Percentiles rank a stretch among this genome's conserved stretches.
Conservation (phyloP, 2,113 vertebrate genomes). For the Lethenteron camtschaticum region DNA sequence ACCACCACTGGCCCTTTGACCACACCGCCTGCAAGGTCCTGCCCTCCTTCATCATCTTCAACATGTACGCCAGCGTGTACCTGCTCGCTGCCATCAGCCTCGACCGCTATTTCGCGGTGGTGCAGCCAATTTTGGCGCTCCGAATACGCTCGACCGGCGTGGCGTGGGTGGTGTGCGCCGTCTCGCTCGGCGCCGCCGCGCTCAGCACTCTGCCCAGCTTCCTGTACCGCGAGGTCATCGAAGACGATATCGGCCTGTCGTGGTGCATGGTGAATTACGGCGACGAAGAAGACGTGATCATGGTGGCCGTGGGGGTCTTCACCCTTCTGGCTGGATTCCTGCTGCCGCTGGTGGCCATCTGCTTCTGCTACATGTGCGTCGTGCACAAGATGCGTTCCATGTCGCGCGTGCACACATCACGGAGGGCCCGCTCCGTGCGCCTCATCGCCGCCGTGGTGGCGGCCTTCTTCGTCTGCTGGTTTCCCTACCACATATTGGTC, state of each 20-base stretch:
- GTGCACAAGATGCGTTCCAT: background rate
- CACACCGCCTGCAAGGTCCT: slow-evolving; percentile 28
- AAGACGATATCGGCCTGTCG: rapidly evolving
- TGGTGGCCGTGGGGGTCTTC: background rate
- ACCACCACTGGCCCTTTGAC: slow-evolving; percentile 39
- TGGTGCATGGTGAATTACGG: slow-evolving; percentile 16
- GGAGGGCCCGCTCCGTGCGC: background rate
- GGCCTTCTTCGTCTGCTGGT: slow-evolving; percentile 24
- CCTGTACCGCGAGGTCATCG: background rate
- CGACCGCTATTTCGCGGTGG: slow-evolving; percentile 37
- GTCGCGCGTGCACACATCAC: background rate
- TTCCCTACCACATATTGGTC: slow-evolving; percentile 22
- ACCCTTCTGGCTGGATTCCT: slow-evolving; percentile 31
- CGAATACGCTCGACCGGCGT: slow-evolving; percentile 10
- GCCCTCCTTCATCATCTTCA: slow-evolving; percentile 25
- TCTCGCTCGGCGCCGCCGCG: slow-evolving; percentile 30
- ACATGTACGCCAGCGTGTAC: slow-evolving; percentile 52
- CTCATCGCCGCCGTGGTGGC: slow-evolving; percentile 17
- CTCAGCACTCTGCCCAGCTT: slow-evolving; percentile 29
- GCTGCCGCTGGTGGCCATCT: slow-evolving; percentile 30
- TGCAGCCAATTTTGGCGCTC: slow-evolving; percentile 29
- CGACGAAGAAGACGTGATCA: rapidly evolving
- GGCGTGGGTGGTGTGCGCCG: slow-evolving; percentile 12
- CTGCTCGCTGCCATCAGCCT: slow-evolving; percentile 38
- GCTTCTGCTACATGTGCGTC: slow-evolving; percentile 24